These are phyloP conservation scores for Helobdella robusta DNA, from an alignment of 2,888 invertebrate species.

Conservation along the genomic window DNA sequence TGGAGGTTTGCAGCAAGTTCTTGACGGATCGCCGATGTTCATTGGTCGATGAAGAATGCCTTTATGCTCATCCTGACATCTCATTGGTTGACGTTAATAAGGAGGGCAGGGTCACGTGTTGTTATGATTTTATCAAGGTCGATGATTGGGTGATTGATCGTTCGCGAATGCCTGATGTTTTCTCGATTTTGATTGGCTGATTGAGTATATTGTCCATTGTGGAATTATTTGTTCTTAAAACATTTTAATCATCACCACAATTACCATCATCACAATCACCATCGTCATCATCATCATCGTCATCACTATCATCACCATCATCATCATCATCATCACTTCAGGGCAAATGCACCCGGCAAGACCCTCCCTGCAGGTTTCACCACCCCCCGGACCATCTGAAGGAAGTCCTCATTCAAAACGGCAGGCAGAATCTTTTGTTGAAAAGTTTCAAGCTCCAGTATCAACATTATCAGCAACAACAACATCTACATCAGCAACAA, in stretches of 20 bases:
- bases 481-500: too few relatives aligned
- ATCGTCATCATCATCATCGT: background rate
- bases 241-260: slow-evolving; percentile 17
- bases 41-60: slow-evolving; percentile 9
- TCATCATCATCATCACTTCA: background rate
- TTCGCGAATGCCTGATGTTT: too few relatives aligned
- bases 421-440: slow-evolving; percentile 17
- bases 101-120: slow-evolving; percentile 22
- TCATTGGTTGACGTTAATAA: background rate
- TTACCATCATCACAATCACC: slow-evolving; percentile 2
- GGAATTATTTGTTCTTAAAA: slow-evolving; percentile 16
- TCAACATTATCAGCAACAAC: too few relatives aligned
- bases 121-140: slow-evolving; percentile 24
- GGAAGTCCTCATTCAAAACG: slow-evolving; percentile 18
- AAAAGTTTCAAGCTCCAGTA: slow-evolving; percentile 17
- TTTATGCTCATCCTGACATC: background rate
- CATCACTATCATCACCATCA: slow-evolving; percentile 19
- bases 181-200: too few relatives aligned
- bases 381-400: slow-evolving; percentile 16
- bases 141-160: too few relatives aligned
- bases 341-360: slow-evolving; percentile 21
- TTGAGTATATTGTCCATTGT: too few relatives aligned
- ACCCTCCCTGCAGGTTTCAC: slow-evolving; percentile 14
- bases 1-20: slow-evolving; percentile 16
- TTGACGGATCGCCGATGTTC: background rate